phyloP scores from a whole-genome alignment of 2,888 invertebrate genomes.

The Cheilosia grossa region DNA sequence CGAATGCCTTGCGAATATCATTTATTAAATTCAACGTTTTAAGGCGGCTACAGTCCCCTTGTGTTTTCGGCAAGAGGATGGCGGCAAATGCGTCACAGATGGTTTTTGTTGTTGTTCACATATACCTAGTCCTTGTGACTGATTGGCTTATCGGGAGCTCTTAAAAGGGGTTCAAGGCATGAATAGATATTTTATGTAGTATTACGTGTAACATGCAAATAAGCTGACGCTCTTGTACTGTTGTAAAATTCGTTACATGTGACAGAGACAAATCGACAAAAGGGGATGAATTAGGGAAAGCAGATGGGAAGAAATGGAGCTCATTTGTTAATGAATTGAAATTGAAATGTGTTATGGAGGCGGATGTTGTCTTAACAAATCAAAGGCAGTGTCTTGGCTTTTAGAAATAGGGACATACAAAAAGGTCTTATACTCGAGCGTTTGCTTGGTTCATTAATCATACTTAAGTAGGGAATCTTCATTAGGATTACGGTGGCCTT shows the following conservation, averaged over 20 bases:
- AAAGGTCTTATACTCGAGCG: background rate
- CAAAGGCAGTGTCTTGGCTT: background rate
- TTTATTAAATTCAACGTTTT: slow-evolving; percentile 69
- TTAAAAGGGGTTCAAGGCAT: slow-evolving; percentile 45
- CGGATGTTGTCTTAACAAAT: slow-evolving; percentile 2
- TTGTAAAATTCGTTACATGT: slow-evolving; percentile 42
- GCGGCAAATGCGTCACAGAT: slow-evolving; percentile 31
- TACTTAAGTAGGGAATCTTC: background rate
- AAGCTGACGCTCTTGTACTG: slow-evolving; percentile 46
- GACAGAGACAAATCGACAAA: slow-evolving; percentile 65
- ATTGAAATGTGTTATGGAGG: background rate
- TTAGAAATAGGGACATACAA: background rate
- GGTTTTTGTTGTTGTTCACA: slow-evolving; percentile 58
- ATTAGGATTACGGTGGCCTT: background rate
- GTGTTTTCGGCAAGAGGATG: slow-evolving; percentile 33
- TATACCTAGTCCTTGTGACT: slow-evolving; percentile 51
- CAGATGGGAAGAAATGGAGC: background rate
- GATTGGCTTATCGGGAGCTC: slow-evolving; percentile 66
- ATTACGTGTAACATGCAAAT: slow-evolving; percentile 51
- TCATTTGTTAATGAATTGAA: slow-evolving; percentile 44
- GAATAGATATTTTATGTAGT: slow-evolving; percentile 64
- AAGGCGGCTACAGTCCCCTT: slow-evolving; percentile 16
- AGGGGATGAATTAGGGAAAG: slow-evolving; percentile 12
- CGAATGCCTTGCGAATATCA: slow-evolving; percentile 60
- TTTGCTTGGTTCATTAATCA: slow-evolving; percentile 1